Base-by-base conservation (phyloP, 2,797 vertebrate species). In the Jordanella pulchra region DNA sequence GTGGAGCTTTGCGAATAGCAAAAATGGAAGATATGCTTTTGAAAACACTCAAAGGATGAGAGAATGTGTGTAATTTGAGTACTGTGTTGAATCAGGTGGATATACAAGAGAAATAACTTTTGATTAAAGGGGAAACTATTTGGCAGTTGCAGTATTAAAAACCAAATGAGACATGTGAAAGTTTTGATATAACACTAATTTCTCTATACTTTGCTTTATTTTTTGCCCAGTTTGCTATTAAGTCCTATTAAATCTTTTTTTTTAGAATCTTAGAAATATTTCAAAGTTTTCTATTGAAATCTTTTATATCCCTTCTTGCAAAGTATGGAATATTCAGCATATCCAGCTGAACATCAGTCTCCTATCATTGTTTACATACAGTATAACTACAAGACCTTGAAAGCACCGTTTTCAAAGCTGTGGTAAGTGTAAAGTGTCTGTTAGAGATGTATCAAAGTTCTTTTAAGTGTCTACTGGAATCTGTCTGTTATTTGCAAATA, bases 11-110 rank as follows among this genome's bases (percentile, higher is more conserved):
- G 77, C 79, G 82, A 84, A 85, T 67, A 21, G 55, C 72, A 84
- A 80, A 92, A 93, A 93, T 67, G 72, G 67, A 87, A 80, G 83
- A 77, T 77, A 86, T 92, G 86, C 84, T 83, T 91, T 67, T 58
- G 71, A 88, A 94, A 94, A 94, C 89, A 93, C 51, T 69, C 61
- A 67, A 83, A 84, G 45, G 84, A 80, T 85, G 84, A 91, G 72
- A 88, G 93, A 94, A 93, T 91, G 89, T 75, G 77, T 80, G 76
- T 84, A 89, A 86, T 87, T 88, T 88, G 85, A 83, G 69, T 83
- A 86, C 74, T 80, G 79, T 66, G 83, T 65, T 67, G 69, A 77
- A 83, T 83, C 73, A 89, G 84, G 84, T 90, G 90, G 84, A 81
- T 44, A 12, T 27, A 28, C 44, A 80, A 61, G n/a, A 65, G 77